phyloP scores from a whole-genome alignment of 1,140 invertebrate species.

The Cydia splendana region DNA sequence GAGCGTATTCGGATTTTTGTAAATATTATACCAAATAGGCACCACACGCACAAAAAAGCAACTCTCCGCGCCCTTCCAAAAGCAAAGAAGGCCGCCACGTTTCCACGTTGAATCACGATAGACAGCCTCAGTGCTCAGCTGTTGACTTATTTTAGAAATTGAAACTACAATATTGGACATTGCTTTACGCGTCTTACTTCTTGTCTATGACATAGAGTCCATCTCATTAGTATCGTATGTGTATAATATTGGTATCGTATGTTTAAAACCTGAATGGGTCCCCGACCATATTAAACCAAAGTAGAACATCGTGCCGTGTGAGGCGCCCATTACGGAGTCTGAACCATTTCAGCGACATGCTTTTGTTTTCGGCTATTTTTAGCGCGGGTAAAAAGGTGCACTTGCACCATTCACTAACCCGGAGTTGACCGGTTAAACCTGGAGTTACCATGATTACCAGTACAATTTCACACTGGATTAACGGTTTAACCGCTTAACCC shows the following conservation, averaged over 20 bases:
- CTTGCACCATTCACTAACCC: no score
- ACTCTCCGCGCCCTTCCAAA: no score
- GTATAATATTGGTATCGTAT: not conserved
- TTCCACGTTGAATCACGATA: no score
- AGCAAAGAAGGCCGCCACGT: no score
- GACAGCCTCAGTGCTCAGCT: no score
- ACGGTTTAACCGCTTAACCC: no score
- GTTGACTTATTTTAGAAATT: no score
- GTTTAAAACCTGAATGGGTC: not conserved
- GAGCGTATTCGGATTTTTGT: not conserved
- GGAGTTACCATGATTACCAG: no score
- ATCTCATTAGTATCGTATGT: no score
- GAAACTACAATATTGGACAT: not conserved
- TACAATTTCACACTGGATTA: no score
- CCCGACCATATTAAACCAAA: not conserved
- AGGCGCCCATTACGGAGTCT: not conserved
- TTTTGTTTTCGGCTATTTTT: constrained; percentile 6
- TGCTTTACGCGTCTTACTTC: not conserved
- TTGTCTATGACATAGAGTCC: not conserved
- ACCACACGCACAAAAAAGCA: no score
- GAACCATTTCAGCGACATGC: not conserved
- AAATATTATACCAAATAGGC: not conserved
- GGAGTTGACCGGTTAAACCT: no score
- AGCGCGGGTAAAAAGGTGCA: not conserved
- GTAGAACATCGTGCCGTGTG: constrained; percentile 5